Evolutionary conservation across 2,888 invertebrate genomes (phyloP), one percentile per base, ranked within the genome.

Genomic region (Argynnis bischoffii): DNA sequence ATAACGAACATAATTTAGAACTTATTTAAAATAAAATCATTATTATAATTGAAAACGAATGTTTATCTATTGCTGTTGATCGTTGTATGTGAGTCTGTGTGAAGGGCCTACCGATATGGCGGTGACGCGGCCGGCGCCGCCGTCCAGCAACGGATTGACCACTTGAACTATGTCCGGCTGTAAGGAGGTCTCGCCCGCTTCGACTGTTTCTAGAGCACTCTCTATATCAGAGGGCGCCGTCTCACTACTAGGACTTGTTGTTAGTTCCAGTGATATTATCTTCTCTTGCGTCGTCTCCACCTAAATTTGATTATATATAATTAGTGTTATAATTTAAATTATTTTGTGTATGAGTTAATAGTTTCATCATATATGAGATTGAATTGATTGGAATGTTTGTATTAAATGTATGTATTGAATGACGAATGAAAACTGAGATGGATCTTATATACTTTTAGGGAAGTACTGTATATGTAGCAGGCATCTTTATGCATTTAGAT

Each of bases 231-330:
- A 77, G 51, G 93, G 89, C 68, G 94, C 93, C 31, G 94, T 94
- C 77, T 94, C 94, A 69, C 94, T 94, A 78, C 94, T 84, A 76
- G 95, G 92, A 89, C 94, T 92, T 84, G 94, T 95, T 72, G 96
- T 96, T 83, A 98, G 90, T 90, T 98, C 97, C 88, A 98, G 90
- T 68, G 97, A 97, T 89, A 98, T 97, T 78, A 98, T 97, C 93
- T 97, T 97, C 91, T 97, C 97, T 90, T 96, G 96, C 73, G 97
- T 95, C 72, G 97, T 97, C 94, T 98, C 97, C 87, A 97, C 97
- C 97, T 96, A 72, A 67, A 71, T 61, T 67, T 55, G n/a, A 18
- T 51, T 50, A 8, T 15, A 5, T 48, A 35, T 31, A 31, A 31
- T 31, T 13, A 51, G 0, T 16, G 13, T 14, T 5, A 3, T 5